Evolutionary conservation across 2,113 vertebrate species (phyloP), one percentile per base, ranked within the genome.

Genomic region (Dasyornis broadbenti): DNA sequence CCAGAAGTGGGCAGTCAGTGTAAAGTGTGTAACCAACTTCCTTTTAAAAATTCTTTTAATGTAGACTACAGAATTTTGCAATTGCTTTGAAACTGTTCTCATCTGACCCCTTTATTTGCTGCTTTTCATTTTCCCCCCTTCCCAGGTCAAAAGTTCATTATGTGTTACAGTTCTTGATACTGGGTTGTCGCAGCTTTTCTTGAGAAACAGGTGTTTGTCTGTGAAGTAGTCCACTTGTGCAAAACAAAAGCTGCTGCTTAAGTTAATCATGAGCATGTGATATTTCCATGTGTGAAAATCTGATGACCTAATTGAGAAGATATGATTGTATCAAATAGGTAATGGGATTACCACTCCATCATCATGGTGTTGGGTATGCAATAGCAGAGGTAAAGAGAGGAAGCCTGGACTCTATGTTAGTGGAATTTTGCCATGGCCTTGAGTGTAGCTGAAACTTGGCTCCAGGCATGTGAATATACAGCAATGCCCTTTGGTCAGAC

Each of bases 391-490:
- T 47, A 50, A 78, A 81, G 69, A 56, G 52, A 59, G 84, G 93
- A 92, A 94, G 47, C 19, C 5, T 5, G 19, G 35, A 10, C 56
- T 72, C 39, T 77, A 39, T 0, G 15, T 44, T 84, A n/a, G 47
- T 82, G 87, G 56, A 71, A 89, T 91, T 52, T 52, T 89, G 47
- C 91, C 33, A 8, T 47, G 44, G 33, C 78, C 56, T 84, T 52
- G 33, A 70, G 39, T 37, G 17, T 22, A 71, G 44, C 50, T 91
- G 84, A 82, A 91, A 60, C 60, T 22, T 82, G 30, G 21, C 61
- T 91, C 35, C 59, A 81, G 69, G 21, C 31, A 7, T 22, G 13
- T 0, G 0, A 59, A 44, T 21, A 3, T 50, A 6, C 2, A 47
- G 27, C 49, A 31, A 1, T 27, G 13, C 50, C n/a, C 23, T 84